Evolutionary conservation across 2,888 invertebrate species (phyloP).

Genomic region (Acleris laterana): DNA sequence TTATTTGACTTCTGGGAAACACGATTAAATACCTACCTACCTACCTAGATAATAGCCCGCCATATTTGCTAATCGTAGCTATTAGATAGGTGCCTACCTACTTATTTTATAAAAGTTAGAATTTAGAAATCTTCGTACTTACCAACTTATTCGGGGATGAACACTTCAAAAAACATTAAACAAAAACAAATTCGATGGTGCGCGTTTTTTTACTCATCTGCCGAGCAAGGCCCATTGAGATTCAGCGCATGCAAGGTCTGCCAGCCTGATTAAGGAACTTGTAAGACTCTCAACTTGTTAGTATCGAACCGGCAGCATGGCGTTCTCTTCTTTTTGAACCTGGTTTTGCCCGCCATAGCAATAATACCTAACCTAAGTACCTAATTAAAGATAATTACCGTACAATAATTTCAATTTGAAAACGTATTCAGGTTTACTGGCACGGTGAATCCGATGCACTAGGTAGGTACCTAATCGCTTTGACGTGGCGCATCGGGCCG

Average conservation of each 20-base stretch:
- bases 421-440: conserved; percentile 48
- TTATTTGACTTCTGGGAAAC: no score
- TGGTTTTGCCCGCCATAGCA: background rate
- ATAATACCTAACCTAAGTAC: no score
- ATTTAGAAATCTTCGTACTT: no score
- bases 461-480: conserved; percentile 38
- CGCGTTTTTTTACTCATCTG: conserved; percentile 15
- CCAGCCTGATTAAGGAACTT: conserved; percentile 12
- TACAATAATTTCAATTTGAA: conserved; percentile 46
- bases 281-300: conserved; percentile 31
- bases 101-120: background rate
- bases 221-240: conserved; percentile 19
- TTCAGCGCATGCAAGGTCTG: conserved; percentile 20
- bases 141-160: background rate
- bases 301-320: background rate
- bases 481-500: background rate
- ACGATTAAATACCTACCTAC: no score
- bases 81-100: no score
- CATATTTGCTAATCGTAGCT: no score
- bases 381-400: conserved; percentile 12
- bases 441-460: conserved; percentile 44
- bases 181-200: conserved; percentile 5
- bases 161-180: background rate
- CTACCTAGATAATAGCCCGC: no score
- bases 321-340: background rate